Base-by-base conservation (phyloP, 2,797 vertebrate genomes). In the Buceros bicornis region DNA sequence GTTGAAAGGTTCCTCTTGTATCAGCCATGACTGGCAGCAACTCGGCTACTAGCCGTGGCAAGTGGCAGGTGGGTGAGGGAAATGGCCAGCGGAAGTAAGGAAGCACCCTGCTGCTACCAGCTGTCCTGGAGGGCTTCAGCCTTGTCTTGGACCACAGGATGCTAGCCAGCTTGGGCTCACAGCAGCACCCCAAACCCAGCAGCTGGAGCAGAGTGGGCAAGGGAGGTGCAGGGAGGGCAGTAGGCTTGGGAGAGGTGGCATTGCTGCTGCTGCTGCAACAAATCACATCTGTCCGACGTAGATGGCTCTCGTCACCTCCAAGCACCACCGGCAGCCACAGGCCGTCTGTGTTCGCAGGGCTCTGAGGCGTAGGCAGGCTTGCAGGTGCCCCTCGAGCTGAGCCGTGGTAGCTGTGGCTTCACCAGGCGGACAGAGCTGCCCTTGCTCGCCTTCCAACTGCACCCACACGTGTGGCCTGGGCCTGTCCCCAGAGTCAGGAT, bases 391-490 rank as follows among this genome's bases (percentile, higher is more conserved):
- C 10, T 20, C 1, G 1, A 13, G 7, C 3, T 12, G 8, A 65
- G 28, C 28, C 28, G n/a, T 5, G 3, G 25, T 54, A 35, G 20
- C 42, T n/a, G 37, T n/a, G 43, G 43, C 57, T 58, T 37, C 51
- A 45, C n/a, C 8, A 31, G 51, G 35, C 13, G 11, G 3, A 35
- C 14, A 26, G 24, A 40, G 33, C 2, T 0, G 15, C 35, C 35
- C 28, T 42, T 76, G 25, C 42, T 8, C 16, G 24, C 37, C 37
- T 40, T 40, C 37, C 37, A 40, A 40, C 37, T 40, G 37, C 37
- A 51, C 22, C 2, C 0, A 15, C 8, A 8, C 5, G 11, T 33
- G 20, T 0, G 0, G 22, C 19, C 9, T 5, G 25, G 28, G 22
- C 24, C 51, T 73, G 42, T 42, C 5, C 16, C 13, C 14, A 5